phyloP scores from a whole-genome alignment of 1,140 invertebrate species.

The Platyscapa corneri region DNA sequence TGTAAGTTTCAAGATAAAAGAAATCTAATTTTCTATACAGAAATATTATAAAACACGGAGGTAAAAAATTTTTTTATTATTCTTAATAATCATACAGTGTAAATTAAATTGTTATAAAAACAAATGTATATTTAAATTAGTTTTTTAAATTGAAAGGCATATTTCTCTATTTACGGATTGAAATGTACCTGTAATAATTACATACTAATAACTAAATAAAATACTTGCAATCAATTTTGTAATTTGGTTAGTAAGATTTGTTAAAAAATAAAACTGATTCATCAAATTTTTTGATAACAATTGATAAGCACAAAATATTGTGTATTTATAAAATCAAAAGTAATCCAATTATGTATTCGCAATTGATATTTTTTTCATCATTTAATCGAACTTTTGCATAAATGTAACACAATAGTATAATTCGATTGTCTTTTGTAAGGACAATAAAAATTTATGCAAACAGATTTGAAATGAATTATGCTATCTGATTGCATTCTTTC shows the following conservation, averaged over 20 bases:
- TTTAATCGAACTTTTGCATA: neutral
- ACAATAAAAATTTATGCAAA: neutral
- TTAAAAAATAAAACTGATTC: neutral
- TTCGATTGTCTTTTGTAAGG: neutral
- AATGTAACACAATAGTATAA: neutral
- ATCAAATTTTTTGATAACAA: neutral
- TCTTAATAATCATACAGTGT: neutral
- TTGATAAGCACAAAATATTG: neutral
- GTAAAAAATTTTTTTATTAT: neutral
- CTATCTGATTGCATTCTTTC: neutral
- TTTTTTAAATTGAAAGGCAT: neutral
- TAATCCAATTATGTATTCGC: neutral
- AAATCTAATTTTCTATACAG: neutral
- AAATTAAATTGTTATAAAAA: neutral
- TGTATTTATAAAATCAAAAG: neutral
- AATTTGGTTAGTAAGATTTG: neutral
- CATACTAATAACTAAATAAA: no score
- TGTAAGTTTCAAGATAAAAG: neutral
- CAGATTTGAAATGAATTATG: slow-evolving; percentile 6
- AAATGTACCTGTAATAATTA: neutral
- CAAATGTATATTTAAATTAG: neutral
- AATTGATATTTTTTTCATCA: neutral
- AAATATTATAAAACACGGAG: neutral
- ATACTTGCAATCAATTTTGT: no score
- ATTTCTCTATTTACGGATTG: neutral